Conservation (phyloP, 2,113 vertebrate genomes). For the Spea bombifrons region DNA sequence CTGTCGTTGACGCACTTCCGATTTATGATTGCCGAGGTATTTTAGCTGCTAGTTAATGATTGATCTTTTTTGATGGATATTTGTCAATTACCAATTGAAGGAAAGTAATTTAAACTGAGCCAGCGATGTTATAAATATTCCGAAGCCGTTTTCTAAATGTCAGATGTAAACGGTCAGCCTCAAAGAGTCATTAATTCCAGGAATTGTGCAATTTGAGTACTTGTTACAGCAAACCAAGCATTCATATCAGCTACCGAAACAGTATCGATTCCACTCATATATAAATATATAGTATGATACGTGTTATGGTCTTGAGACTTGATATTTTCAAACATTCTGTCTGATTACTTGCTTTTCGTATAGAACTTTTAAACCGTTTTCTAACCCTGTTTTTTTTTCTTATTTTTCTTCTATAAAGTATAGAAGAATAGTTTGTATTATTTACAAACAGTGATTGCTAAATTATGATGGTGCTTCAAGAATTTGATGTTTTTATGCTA, state of each 20-base stretch:
- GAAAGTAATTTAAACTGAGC: background rate
- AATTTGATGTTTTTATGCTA: too few species aligned
- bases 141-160: too few species aligned
- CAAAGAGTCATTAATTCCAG: conserved; percentile 18
- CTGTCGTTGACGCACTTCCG: background rate
- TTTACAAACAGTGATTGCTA: too few species aligned
- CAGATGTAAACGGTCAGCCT: background rate
- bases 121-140: background rate
- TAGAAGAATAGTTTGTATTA: too few species aligned
- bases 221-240: conserved; percentile 3
- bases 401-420: too few species aligned
- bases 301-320: background rate
- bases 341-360: too few species aligned
- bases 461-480: too few species aligned
- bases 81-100: background rate
- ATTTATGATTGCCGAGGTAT: background rate
- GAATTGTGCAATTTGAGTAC: background rate
- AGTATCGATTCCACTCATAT: background rate
- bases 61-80: background rate
- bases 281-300: background rate
- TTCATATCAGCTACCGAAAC: background rate
- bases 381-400: too few species aligned
- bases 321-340: background rate
- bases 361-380: too few species aligned
- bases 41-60: conserved; percentile 15